Conservation (phyloP, 2,888 invertebrate species). For the Drosophila mimetica region DNA sequence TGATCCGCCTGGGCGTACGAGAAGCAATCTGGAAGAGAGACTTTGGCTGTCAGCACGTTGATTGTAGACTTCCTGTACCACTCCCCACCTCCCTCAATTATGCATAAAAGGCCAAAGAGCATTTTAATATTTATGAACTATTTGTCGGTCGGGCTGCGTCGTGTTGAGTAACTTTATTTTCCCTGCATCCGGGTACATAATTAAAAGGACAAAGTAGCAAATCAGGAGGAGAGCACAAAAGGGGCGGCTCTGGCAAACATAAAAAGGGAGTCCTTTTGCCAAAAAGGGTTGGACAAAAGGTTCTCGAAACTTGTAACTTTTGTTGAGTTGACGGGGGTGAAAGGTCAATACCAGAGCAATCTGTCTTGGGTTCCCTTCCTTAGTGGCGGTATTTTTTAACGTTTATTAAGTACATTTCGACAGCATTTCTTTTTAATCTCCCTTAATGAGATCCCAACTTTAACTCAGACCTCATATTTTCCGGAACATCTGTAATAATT, state of each 20-base stretch:
- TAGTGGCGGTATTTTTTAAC: not conserved
- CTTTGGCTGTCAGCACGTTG: slow-evolving; percentile 40
- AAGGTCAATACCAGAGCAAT: slow-evolving; percentile 28
- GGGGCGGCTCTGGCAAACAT: slow-evolving; percentile 32
- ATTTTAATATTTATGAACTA: slow-evolving; percentile 75
- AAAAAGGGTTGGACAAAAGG: slow-evolving; percentile 26
- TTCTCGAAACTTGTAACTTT: slow-evolving; percentile 8
- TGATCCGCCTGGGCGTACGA: slow-evolving; percentile 88
- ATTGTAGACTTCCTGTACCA: not conserved
- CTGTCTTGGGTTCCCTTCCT: slow-evolving; percentile 13
- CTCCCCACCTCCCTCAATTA: slow-evolving; percentile 60
- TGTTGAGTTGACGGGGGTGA: slow-evolving; percentile 12
- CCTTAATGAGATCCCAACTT: not conserved
- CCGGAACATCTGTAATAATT: not conserved
- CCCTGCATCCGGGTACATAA: slow-evolving; percentile 61
- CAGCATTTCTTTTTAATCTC: slow-evolving; percentile 9
- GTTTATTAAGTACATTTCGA: not conserved
- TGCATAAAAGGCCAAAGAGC: slow-evolving; percentile 49
- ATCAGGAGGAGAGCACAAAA: slow-evolving; percentile 69
- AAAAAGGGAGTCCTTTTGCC: slow-evolving; percentile 13
- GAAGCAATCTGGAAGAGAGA: slow-evolving; percentile 87
- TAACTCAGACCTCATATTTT: not conserved
- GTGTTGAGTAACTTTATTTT: slow-evolving; percentile 31
- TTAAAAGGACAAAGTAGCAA: slow-evolving; percentile 79
- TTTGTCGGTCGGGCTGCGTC: slow-evolving; percentile 46